Base-by-base conservation (phyloP, 2,113 vertebrate genomes). In the Abramis brama region DNA sequence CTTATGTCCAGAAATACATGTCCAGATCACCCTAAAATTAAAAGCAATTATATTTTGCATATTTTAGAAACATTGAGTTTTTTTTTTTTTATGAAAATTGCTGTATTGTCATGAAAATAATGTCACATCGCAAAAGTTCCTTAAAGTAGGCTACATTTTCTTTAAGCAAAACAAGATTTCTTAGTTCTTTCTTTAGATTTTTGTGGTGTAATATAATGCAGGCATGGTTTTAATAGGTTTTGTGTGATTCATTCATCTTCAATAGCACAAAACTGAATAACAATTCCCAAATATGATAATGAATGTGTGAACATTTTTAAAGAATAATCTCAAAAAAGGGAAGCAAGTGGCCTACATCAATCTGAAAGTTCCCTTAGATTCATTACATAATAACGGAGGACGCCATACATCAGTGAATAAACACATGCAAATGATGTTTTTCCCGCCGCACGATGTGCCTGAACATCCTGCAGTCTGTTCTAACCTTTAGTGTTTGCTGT, bases 401-500 rank as follows among this genome's bases (percentile, higher is more conserved):
- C 2, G 5, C 59, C 6, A 15, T 45, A 45, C 59, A 19, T 80
- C 59, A 25, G 39, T 17, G 36, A 25, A 80, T 30, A 64, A 80
- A 80, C 25, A 45, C 36, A 80, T 45, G 78, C 59, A 80, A 80
- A 80, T 80, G 6, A 64, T 25, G 15, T 17, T 64, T 45, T 57
- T 78, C 27, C 17, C 52, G 0, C 17, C 75, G 43, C 30, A 19
- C 19, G 75, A 36, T 21, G 27, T 6, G 36, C 33, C 23, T 80
- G 59, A 27, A 64, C 36, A 64, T 80, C 47, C 64, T 84, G 74
- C 57, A 25, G n/a, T 79, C 68, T 86, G 27, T 74, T 84, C 71
- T 73, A 50, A 62, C 30, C 66, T 80, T 74, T 83, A 73, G 79
- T 59, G 78, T 85, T 74, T 85, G 62, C 86, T 86, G 77, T 82